A percentile compares a stretch with the other conserved stretches of the same genome.
phyloP scores from a whole-genome alignment of 30 jellyfish, hydroid and myxozoan species.

The Rhopilema esculentum region DNA sequence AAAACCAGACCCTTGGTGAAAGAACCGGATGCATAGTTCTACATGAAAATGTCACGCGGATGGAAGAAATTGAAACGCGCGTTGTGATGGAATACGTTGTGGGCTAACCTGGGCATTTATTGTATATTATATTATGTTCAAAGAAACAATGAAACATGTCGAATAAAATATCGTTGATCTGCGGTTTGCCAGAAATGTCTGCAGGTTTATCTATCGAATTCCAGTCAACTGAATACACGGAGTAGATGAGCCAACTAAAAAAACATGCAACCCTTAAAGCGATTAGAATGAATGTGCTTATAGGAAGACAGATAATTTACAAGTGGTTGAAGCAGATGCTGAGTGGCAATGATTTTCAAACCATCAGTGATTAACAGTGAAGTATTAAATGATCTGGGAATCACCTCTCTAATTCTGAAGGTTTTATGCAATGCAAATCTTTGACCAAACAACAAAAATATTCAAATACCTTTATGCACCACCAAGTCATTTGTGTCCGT shows the following conservation, averaged over 20 bases:
- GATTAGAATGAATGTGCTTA: not conserved
- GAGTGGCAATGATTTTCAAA: not conserved
- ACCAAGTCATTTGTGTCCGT: constrained; percentile 21
- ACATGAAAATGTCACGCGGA: not conserved
- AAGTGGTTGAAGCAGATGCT: not conserved
- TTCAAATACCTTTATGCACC: constrained; percentile 39
- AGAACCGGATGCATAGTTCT: not conserved
- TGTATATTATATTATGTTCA: not conserved
- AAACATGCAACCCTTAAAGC: not conserved
- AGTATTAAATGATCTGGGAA: not conserved
- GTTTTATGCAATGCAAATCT: not conserved
- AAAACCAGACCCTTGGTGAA: not conserved
- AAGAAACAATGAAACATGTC: not conserved
- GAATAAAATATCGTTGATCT: not conserved
- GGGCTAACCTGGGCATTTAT: not conserved
- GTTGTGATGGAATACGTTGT: not conserved
- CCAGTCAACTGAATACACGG: not conserved
- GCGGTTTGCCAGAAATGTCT: constrained; percentile 9
- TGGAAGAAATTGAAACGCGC: not conserved
- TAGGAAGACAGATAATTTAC: not conserved
- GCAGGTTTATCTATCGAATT: constrained; percentile 3
- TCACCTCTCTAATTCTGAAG: not conserved
- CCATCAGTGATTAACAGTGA: not conserved
- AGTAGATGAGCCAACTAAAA: not conserved
- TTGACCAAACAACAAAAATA: not conserved